Conservation (phyloP, 2,888 invertebrate genomes). For the Diadegma fenestrale region DNA sequence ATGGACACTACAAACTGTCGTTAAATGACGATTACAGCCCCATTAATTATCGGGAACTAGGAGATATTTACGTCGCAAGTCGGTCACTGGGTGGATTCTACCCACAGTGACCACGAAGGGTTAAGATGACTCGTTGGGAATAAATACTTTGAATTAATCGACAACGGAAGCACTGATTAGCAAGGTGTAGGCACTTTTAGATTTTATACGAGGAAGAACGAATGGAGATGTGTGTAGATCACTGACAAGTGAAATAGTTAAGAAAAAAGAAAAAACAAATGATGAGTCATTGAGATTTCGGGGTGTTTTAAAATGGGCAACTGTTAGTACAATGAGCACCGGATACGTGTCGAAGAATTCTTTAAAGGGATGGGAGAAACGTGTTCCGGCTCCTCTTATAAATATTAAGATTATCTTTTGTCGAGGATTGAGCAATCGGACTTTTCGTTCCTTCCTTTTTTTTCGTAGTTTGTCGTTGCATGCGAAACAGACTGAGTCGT, state of each 20-base stretch:
- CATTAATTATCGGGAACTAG: too few relatives aligned
- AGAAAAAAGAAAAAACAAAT: background rate
- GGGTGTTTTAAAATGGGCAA: conserved; percentile 71
- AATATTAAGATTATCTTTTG: conserved; percentile 72
- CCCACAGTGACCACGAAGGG: too few relatives aligned
- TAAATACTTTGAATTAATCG: conserved; percentile 17
- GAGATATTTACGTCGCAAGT: too few relatives aligned
- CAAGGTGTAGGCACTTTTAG: conserved; percentile 70
- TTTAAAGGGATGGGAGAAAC: conserved; percentile 66
- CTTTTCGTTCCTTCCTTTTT: background rate
- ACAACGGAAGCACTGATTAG: conserved; percentile 45
- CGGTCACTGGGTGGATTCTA: too few relatives aligned
- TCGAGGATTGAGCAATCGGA: background rate
- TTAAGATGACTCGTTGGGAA: background rate
- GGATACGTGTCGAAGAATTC: conserved; percentile 73
- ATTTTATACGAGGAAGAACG: conserved; percentile 74
- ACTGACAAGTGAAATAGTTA: conserved; percentile 18
- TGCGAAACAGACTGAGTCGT: conserved; percentile 70
- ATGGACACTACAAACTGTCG: too few relatives aligned
- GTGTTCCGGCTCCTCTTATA: conserved; percentile 74
- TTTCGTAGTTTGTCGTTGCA: conserved; percentile 60
- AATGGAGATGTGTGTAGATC: background rate
- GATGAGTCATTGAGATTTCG: conserved; percentile 25
- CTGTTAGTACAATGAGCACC: conserved; percentile 77
- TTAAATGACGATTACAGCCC: too few relatives aligned